These are phyloP conservation scores for Orthonyx spaldingii DNA, from an alignment of 2,113 vertebrate species.

Conservation along the genomic window DNA sequence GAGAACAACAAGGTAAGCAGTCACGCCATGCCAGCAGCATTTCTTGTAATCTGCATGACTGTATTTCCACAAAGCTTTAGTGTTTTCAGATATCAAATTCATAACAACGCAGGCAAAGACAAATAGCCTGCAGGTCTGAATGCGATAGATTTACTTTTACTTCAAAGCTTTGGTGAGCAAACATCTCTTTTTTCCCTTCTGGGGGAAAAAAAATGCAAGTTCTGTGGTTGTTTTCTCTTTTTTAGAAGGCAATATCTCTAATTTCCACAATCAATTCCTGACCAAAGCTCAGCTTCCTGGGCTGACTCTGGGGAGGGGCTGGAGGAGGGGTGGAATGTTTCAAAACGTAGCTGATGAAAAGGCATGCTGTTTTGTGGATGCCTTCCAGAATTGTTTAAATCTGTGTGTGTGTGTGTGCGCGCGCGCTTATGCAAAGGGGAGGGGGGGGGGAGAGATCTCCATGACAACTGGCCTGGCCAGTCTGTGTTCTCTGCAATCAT, in stretches of 20 bases:
- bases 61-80: constrained; percentile 38
- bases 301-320: constrained; percentile 55
- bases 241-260: neutral
- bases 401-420: neutral
- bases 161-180: constrained; percentile 10
- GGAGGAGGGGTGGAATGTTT: constrained; percentile 71
- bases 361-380: constrained; percentile 68
- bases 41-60: constrained; percentile 37
- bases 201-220: neutral
- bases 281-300: constrained; percentile 26
- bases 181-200: neutral
- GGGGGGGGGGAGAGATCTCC: constrained; percentile 62
- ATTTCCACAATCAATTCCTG: constrained; percentile 17
- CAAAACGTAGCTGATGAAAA: constrained; percentile 63
- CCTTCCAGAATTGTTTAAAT: constrained; percentile 65
- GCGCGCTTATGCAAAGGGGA: neutral
- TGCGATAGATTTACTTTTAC: constrained; percentile 23
- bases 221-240: neutral
- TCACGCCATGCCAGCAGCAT: constrained; percentile 24
- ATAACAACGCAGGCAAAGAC: constrained; percentile 35
- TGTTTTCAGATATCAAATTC: constrained; percentile 56
- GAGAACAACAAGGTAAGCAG: constrained; percentile 69
- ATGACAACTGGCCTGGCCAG: constrained; percentile 74
- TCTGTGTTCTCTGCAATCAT: constrained; percentile 55
- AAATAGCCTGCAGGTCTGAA: constrained; percentile 7